Base-by-base conservation (phyloP, 2,113 vertebrate genomes). In the Fregetta grallaria region DNA sequence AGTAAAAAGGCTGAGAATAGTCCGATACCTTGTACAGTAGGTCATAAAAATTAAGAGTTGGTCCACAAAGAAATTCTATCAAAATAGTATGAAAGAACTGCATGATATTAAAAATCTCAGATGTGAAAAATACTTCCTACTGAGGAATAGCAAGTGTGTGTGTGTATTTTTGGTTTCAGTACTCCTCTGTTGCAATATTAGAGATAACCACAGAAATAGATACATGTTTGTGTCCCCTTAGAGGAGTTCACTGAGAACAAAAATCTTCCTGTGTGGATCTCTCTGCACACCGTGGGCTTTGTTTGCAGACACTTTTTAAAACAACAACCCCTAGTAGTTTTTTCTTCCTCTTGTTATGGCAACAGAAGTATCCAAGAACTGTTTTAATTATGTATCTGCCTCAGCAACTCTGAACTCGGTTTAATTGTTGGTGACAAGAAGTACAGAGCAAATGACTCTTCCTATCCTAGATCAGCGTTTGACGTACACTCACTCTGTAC, bases 391-490 rank as follows among this genome's bases (percentile, higher is more conserved):
- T 67, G 27, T 68, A 42, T 93, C n/a, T 95, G 52, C 53, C 63
- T 90, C 77, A 71, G 63, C 62, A 94, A 45, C 76, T 95, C 40
- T 86, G 44, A 92, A 70, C 55, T 79, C 38, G 14, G 26, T 87
- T 94, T 85, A 81, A 66, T 95, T 90, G 71, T 92, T 92, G 55
- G 20, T 91, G 61, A 71, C 80, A 86, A 74, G 75, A 75, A 83
- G n/a, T 90, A 23, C 42, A 44, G 20, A 9, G 68, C 76, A 95
- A 88, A 90, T 93, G 59, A 83, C n/a, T 93, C 63, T 86, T 89
- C 73, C 36, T 81, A 7, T 84, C 63, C 77, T 91, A 56, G 63
- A 65, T 92, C 44, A 6, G 40, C 59, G 55, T 90, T 95, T 83
- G 55, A 42, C 10, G 3, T 55, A 40, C 18, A 5, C 42, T 84